phyloP scores from a whole-genome alignment of 92 coral and sea anemone species.

The Phenganax marumi region DNA sequence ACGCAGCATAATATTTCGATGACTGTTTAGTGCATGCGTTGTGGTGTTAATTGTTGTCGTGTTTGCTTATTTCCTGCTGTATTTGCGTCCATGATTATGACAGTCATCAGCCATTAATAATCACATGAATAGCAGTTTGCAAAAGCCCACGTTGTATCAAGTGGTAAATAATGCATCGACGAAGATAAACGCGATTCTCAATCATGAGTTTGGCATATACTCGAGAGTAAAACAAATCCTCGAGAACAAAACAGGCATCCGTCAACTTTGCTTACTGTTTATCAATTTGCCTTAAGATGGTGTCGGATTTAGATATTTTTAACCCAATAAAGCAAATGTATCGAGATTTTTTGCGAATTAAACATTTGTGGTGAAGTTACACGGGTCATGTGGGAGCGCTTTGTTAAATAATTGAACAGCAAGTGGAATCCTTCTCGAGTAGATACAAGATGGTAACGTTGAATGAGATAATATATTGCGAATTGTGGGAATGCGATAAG shows the following conservation, averaged over 20 bases:
- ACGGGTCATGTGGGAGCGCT: slow-evolving; percentile 33
- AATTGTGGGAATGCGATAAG: too few relatives aligned
- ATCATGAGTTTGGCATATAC: not conserved
- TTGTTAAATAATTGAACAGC: slow-evolving; percentile 29
- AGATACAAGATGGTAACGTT: too few relatives aligned
- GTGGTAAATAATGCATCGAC: slow-evolving; percentile 36
- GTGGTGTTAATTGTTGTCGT: slow-evolving; percentile 19
- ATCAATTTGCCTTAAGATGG: not conserved
- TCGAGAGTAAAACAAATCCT: too few relatives aligned
- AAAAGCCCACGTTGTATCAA: slow-evolving; percentile 17
- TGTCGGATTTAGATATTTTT: not conserved
- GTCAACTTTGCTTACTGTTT: not conserved
- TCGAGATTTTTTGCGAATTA: not conserved
- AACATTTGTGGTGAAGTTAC: not conserved
- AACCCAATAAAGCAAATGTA: not conserved
- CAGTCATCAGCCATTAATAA: slow-evolving; percentile 20
- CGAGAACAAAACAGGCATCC: too few relatives aligned
- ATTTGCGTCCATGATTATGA: slow-evolving; percentile 24
- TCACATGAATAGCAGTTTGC: not conserved
- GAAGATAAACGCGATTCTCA: slow-evolving; percentile 3
- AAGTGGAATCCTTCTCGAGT: too few relatives aligned
- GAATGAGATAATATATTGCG: too few relatives aligned
- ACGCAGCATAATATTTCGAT: not conserved
- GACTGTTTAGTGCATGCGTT: not conserved
- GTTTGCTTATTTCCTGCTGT: slow-evolving; percentile 21